phyloP scores from a whole-genome alignment of 2,113 vertebrate species.

The Cyprinodon variegatus region DNA sequence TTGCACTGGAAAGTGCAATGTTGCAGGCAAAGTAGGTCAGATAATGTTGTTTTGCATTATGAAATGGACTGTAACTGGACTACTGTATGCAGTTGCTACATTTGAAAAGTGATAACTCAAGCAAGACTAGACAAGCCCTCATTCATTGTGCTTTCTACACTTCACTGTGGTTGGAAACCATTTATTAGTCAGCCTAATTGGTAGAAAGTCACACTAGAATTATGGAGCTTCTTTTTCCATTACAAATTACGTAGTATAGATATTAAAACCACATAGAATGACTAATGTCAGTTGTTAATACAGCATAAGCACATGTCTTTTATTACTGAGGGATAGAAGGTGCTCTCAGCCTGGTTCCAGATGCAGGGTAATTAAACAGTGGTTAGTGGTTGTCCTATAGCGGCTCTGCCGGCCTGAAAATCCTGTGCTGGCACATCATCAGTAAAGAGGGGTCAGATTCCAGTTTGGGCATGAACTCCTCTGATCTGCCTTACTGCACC shows the following conservation, averaged over 20 bases:
- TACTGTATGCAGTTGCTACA: background rate
- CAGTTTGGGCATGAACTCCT: conserved; percentile 8
- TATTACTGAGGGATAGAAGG: conserved; percentile 13
- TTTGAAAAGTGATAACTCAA: background rate
- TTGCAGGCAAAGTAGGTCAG: background rate
- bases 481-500: conserved; percentile 5
- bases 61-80: background rate
- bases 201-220: conserved; percentile 16
- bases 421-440: conserved; percentile 47
- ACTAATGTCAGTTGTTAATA: conserved; percentile 36
- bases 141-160: background rate
- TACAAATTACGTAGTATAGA: conserved; percentile 21
- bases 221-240: conserved; percentile 14
- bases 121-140: background rate
- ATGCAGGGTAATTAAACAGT: conserved; percentile 35
- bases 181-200: conserved; percentile 7
- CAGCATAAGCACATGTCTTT: conserved; percentile 10
- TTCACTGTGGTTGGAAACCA: background rate
- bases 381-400: conserved; percentile 25
- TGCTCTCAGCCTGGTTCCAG: conserved; percentile 41
- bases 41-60: background rate
- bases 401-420: conserved; percentile 22
- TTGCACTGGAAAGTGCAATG: background rate
- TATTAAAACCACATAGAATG: conserved; percentile 46
- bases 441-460: conserved; percentile 15